A percentile compares a stretch with the other conserved stretches of the same genome.
Conservation (phyloP, 1,140 invertebrate genomes). For the Rhynchophorus ferrugineus region DNA sequence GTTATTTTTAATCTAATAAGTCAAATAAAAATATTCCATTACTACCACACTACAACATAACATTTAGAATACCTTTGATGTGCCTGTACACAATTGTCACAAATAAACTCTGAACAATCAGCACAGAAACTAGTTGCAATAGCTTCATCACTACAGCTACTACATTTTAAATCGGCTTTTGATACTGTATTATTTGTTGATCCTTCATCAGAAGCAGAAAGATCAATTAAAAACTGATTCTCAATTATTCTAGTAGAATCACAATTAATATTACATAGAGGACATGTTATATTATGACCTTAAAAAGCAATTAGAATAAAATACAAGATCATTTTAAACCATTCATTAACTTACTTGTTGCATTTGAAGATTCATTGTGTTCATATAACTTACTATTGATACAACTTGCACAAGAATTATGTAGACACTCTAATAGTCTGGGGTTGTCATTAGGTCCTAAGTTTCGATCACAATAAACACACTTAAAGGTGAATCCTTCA, state of each 20-base stretch:
- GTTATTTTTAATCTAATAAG: conserved; percentile 72
- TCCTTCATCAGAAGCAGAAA: conserved; percentile 35
- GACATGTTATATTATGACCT: conserved; percentile 31
- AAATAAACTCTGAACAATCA: conserved; percentile 85
- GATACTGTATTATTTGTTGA: conserved; percentile 38
- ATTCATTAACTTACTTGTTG: conserved; percentile 24
- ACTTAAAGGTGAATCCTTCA: conserved; percentile 48
- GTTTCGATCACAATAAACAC: conserved; percentile 60
- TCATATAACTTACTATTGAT: conserved; percentile 62
- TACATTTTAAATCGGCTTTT: conserved; percentile 63
- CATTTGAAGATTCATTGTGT: conserved; percentile 41
- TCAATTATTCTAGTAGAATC: conserved; percentile 55
- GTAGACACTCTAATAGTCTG: conserved; percentile 78
- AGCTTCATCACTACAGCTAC: conserved; percentile 75
- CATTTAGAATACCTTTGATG: conserved; percentile 61
- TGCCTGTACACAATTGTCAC: conserved; percentile 76
- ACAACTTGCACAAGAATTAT: conserved; percentile 73
- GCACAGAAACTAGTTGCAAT: conserved; percentile 77
- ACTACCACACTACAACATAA: too few relatives aligned
- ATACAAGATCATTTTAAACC: conserved; percentile 1
- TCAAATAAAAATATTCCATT: too few relatives aligned
- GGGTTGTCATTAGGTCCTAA: conserved; percentile 55
- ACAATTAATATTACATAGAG: conserved; percentile 31
- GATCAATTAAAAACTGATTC: conserved; percentile 65
- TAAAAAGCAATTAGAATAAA: conserved; percentile 5